Conservation (phyloP, 2,888 invertebrate genomes). For the Tyria jacobaeae region DNA sequence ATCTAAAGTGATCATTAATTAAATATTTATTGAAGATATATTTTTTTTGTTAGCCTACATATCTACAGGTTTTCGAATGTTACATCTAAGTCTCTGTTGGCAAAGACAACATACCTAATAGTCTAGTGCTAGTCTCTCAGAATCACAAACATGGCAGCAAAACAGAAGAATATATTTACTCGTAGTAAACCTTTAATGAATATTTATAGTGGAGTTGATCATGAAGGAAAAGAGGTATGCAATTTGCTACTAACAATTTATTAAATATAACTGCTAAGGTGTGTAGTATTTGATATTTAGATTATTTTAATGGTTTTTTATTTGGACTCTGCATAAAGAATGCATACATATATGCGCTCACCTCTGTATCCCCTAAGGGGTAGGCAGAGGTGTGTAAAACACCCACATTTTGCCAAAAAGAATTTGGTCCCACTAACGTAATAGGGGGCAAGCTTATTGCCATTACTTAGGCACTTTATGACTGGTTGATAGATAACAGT, state of each 20-base stretch:
- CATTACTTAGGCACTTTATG: no score
- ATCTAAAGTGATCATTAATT: background rate
- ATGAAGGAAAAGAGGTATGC: conserved; percentile 80
- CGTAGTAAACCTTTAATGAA: conserved; percentile 80
- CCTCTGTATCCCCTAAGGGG: no score
- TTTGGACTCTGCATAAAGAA: no score
- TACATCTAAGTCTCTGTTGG: background rate
- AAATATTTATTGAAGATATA: background rate
- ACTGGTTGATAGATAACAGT: no score
- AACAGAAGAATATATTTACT: conserved; percentile 80
- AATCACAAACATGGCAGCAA: conserved; percentile 66
- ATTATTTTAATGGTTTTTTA: no score
- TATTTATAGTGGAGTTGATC: conserved; percentile 79
- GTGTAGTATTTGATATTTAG: background rate
- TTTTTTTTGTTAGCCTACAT: background rate
- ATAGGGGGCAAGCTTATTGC: no score
- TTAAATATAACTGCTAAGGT: background rate
- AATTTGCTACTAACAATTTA: background rate
- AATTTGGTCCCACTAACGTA: no score
- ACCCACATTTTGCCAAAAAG: no score
- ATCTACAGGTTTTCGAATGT: background rate
- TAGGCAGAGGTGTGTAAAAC: no score
- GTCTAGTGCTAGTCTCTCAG: background rate
- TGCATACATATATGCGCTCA: no score
- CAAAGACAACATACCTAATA: background rate